A percentile compares a stretch with the other conserved stretches of the same genome.
Conservation (phyloP, 2,888 invertebrate species). For the Lepidonotus clava region DNA sequence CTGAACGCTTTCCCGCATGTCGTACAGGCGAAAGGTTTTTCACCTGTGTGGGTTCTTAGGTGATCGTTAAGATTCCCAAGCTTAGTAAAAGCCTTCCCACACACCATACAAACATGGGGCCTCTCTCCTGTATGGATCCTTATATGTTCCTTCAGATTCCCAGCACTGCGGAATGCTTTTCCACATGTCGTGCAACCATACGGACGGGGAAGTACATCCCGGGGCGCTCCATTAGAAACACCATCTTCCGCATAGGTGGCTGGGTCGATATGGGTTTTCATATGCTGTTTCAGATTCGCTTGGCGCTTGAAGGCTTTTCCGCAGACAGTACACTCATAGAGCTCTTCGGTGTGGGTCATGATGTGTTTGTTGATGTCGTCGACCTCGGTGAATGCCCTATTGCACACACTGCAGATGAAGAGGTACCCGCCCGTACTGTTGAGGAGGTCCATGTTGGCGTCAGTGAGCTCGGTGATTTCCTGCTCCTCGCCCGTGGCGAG, state of each 20-base stretch:
- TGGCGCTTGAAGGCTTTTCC: slow-evolving; percentile 34
- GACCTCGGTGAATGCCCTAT: slow-evolving; percentile 10
- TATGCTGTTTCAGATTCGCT: slow-evolving; percentile 21
- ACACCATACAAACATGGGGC: slow-evolving; percentile 1
- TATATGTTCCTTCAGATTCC: slow-evolving; percentile 42
- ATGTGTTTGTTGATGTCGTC: slow-evolving; percentile 41
- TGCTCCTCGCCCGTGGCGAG: background rate
- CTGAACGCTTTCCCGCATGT: slow-evolving; percentile 53
- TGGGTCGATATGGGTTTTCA: slow-evolving; percentile 9
- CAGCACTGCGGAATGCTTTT: slow-evolving; percentile 6
- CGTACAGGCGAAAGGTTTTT: slow-evolving; percentile 44
- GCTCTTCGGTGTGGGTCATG: slow-evolving; percentile 41
- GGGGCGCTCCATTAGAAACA: background rate
- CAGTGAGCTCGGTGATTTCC: background rate
- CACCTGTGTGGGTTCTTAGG: slow-evolving; percentile 42
- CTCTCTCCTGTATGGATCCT: slow-evolving; percentile 40
- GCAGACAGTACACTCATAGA: background rate
- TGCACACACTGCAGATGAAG: slow-evolving; percentile 30
- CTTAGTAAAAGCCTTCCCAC: slow-evolving; percentile 15
- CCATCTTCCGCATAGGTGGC: background rate
- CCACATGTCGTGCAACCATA: background rate
- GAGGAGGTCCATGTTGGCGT: slow-evolving; percentile 7
- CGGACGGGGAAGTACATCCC: background rate
- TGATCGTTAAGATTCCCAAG: slow-evolving; percentile 42
- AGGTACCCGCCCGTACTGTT: slow-evolving; percentile 25